These are phyloP conservation scores for Riparia riparia DNA, from an alignment of 2,113 vertebrate genomes.

Conservation along the genomic window DNA sequence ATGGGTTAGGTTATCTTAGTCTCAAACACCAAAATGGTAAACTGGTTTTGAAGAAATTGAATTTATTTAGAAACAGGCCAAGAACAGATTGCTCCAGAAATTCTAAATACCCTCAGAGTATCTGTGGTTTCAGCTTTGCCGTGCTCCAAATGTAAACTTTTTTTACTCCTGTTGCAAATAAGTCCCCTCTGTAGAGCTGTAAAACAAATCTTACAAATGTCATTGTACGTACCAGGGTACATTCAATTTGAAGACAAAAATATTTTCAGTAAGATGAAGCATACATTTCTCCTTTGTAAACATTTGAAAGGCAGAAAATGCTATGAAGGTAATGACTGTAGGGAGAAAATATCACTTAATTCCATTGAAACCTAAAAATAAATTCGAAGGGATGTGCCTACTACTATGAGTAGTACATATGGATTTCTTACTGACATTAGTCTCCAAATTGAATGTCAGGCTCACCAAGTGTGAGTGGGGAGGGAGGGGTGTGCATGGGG, in stretches of 20 bases:
- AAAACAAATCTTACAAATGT: background rate
- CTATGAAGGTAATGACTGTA: constrained; percentile 30
- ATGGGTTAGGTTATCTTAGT: background rate
- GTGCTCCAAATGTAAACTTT: background rate
- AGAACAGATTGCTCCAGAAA: background rate
- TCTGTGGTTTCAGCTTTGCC: background rate
- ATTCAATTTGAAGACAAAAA: background rate
- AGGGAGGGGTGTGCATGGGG: background rate
- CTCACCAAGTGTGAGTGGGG: constrained; percentile 21
- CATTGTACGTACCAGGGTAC: background rate
- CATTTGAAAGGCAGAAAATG: background rate
- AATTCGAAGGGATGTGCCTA: constrained; percentile 41
- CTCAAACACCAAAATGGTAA: background rate
- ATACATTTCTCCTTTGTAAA: background rate
- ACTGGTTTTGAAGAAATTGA: background rate
- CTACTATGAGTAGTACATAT: constrained; percentile 46
- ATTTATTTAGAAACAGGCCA: background rate
- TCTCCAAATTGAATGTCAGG: constrained; percentile 78
- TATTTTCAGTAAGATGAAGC: background rate
- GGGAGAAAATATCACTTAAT: constrained; percentile 32
- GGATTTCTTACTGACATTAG: constrained; percentile 80
- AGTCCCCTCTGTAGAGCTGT: background rate
- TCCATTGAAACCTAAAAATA: constrained; percentile 76
- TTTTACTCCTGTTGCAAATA: background rate
- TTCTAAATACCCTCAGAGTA: background rate